Evolutionary conservation across 1,140 invertebrate species (phyloP).

Genomic region (Drosophila littoralis): DNA sequence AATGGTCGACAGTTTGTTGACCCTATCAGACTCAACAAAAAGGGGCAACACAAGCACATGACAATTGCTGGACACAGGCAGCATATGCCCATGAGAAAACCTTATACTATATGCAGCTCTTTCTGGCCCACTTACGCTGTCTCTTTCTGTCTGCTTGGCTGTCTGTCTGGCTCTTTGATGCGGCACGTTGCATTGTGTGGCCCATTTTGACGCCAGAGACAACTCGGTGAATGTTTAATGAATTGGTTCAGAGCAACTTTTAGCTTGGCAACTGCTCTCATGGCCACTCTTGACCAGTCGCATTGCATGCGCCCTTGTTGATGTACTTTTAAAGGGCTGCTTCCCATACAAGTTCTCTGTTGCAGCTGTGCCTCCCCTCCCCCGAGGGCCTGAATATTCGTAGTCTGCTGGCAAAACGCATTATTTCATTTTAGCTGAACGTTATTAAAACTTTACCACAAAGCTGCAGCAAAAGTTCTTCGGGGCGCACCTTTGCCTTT

Average conservation of each 20-base stretch:
- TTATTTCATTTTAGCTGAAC: slow-evolving; percentile 77
- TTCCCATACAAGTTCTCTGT: background rate
- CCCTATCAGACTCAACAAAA: slow-evolving; percentile 25
- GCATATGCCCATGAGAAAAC: slow-evolving; percentile 9
- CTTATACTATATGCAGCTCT: slow-evolving; percentile 2
- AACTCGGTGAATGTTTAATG: slow-evolving; percentile 72
- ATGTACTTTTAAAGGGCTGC: slow-evolving; percentile 26
- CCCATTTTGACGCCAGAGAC: slow-evolving; percentile 57
- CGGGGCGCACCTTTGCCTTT: slow-evolving; percentile 56
- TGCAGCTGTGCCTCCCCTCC: slow-evolving; percentile 7
- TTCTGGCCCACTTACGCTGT: slow-evolving; percentile 6
- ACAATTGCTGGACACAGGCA: slow-evolving; percentile 32
- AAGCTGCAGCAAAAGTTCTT: slow-evolving; percentile 71
- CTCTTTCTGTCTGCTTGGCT: background rate
- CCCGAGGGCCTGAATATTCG: slow-evolving; percentile 9
- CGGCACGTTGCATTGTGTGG: slow-evolving; percentile 49
- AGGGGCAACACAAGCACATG: slow-evolving; percentile 20
- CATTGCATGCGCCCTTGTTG: slow-evolving; percentile 26
- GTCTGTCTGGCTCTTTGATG: slow-evolving; percentile 15
- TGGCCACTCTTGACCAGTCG: slow-evolving; percentile 38
- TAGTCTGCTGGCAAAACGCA: slow-evolving; percentile 62
- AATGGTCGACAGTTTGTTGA: slow-evolving; percentile 53
- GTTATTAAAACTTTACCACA: slow-evolving; percentile 78
- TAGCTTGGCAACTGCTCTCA: slow-evolving; percentile 44
- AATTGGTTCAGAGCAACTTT: slow-evolving; percentile 67